These are phyloP conservation scores for Tetrax tetrax DNA, from an alignment of 2,113 vertebrate species.

Conservation along the genomic window DNA sequence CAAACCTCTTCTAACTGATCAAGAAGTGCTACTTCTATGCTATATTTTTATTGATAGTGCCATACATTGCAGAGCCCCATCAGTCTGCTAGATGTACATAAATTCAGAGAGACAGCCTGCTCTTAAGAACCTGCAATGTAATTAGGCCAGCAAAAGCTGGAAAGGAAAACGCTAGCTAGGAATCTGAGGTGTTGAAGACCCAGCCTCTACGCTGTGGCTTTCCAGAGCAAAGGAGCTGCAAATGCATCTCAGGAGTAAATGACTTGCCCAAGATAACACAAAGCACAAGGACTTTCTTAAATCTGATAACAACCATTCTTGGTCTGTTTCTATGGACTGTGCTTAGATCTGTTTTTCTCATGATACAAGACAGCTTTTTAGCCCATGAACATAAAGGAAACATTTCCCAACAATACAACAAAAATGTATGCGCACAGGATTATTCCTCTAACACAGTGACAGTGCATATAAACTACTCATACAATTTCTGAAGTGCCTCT, in stretches of 20 bases:
- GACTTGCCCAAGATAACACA: not conserved
- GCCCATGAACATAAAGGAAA: not conserved
- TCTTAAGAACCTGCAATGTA: not conserved
- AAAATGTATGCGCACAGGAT: not conserved
- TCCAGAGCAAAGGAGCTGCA: not conserved
- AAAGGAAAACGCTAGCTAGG: not conserved
- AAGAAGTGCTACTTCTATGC: too few relatives aligned
- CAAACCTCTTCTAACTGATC: not conserved
- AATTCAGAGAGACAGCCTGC: not conserved
- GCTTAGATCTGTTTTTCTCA: not conserved
- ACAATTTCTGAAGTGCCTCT: not conserved
- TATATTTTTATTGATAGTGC: not conserved
- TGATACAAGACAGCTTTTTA: not conserved
- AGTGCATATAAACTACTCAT: too few relatives aligned
- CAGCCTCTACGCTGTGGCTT: not conserved
- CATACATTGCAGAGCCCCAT: fast-evolving
- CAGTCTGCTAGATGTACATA: not conserved
- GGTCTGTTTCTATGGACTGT: not conserved
- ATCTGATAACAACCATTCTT: not conserved
- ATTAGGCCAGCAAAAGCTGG: not conserved
- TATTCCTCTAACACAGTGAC: not conserved
- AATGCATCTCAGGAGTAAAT: not conserved
- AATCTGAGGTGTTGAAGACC: not conserved
- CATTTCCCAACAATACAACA: not conserved
- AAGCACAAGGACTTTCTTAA: not conserved